phyloP scores from a whole-genome alignment of 2,113 vertebrate species.

The Cinclus mexicanus region DNA sequence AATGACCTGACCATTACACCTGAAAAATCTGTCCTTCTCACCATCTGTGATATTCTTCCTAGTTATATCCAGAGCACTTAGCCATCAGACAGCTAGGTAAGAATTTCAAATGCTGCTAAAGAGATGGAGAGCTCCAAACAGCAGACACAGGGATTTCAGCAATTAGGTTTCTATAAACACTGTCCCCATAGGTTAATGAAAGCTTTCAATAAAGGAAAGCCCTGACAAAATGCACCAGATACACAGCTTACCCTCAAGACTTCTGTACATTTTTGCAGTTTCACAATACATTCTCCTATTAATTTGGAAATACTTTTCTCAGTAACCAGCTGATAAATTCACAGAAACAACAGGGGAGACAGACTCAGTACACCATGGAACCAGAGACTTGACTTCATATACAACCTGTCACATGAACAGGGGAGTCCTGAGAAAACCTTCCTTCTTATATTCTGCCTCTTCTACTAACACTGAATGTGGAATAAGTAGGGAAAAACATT shows the following conservation, averaged over 20 bases:
- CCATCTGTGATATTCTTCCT: not conserved
- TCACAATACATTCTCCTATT: not conserved
- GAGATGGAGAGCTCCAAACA: not conserved
- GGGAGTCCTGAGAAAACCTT: not conserved
- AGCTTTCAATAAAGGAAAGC: not conserved
- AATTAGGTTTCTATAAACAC: not conserved
- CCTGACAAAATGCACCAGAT: not conserved
- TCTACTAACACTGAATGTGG: not conserved
- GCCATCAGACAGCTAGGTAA: not conserved
- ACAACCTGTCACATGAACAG: not conserved
- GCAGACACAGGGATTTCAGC: not conserved
- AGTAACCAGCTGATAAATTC: not conserved
- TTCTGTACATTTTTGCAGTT: not conserved
- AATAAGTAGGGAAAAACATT: not conserved
- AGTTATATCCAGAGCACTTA: not conserved
- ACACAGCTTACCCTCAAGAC: not conserved
- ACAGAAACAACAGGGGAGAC: not conserved
- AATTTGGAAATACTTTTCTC: not conserved
- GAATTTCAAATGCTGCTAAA: not conserved
- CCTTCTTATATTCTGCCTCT: not conserved
- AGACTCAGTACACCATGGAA: not conserved
- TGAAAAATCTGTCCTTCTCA: not conserved
- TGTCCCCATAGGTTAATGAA: not conserved
- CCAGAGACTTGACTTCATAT: not conserved
- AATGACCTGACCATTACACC: too few relatives aligned